phyloP scores from a whole-genome alignment of 2,113 vertebrate species.

The Dasyornis broadbenti region DNA sequence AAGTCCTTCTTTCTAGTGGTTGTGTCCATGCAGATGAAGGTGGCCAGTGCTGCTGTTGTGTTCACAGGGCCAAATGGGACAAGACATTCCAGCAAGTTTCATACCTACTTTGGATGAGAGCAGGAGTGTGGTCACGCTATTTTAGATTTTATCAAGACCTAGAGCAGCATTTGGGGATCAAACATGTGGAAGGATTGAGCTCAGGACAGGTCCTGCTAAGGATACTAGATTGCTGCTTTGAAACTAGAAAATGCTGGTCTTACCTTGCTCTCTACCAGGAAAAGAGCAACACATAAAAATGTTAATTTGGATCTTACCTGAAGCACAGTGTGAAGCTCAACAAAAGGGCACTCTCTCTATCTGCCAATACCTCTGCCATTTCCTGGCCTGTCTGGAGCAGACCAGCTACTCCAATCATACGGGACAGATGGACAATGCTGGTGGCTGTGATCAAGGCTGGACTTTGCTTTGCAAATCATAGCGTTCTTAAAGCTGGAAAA shows the following conservation, averaged over 20 bases:
- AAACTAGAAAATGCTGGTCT: neutral
- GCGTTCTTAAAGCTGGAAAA: neutral
- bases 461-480: neutral
- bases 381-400: neutral
- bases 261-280: neutral
- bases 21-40: neutral
- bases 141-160: neutral
- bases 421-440: neutral
- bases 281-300: neutral
- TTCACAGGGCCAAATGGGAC: neutral
- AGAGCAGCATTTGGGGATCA: neutral
- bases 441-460: neutral
- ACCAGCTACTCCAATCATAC: neutral
- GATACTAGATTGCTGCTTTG: neutral
- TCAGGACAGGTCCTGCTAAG: neutral
- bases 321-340: neutral
- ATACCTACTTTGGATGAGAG: neutral
- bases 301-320: neutral
- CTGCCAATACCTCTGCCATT: neutral
- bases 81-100: neutral
- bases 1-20: neutral
- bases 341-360: neutral
- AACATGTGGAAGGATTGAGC: neutral
- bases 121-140: fast-evolving
- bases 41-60: neutral